Percentiles rank a stretch among this genome's conserved stretches.
Evolutionary conservation across 2,888 invertebrate species (phyloP).

Genomic region (Capitulum mitella): DNA sequence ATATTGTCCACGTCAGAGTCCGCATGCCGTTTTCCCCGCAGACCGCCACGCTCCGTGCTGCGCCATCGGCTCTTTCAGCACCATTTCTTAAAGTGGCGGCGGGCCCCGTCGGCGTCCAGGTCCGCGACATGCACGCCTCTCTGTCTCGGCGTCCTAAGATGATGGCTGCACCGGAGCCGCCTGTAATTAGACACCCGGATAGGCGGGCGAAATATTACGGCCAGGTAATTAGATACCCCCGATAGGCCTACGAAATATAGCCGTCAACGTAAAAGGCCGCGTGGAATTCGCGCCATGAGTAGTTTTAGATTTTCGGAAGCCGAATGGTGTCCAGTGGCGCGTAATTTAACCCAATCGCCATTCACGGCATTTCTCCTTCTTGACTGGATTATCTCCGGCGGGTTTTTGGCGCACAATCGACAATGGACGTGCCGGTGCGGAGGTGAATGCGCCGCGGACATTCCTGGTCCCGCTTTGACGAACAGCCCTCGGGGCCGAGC

Average conservation of each 20-base stretch:
- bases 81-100: too few relatives aligned
- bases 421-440: not conserved
- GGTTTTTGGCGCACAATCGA: slow-evolving; percentile 1
- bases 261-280: not conserved
- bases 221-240: not conserved
- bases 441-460: not conserved
- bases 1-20: too few relatives aligned
- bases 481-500: not conserved
- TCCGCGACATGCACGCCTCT: not conserved
- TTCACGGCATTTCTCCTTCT: slow-evolving; percentile 10
- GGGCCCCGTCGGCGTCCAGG: not conserved
- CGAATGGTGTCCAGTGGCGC: slow-evolving; percentile 2
- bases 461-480: not conserved
- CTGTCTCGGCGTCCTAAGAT: not conserved
- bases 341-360: slow-evolving; percentile 19
- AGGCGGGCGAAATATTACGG: not conserved
- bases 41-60: too few relatives aligned
- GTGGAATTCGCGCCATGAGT: not conserved
- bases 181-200: not conserved
- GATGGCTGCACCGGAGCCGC: not conserved
- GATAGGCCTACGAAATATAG: too few relatives aligned
- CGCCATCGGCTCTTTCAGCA: too few relatives aligned
- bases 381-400: not conserved
- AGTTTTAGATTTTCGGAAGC: not conserved
- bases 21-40: too few relatives aligned